Percentiles rank a stretch among this genome's conserved stretches.
Evolutionary conservation across 1,140 invertebrate genomes (phyloP).

Genomic region (Bicyclus anynana): DNA sequence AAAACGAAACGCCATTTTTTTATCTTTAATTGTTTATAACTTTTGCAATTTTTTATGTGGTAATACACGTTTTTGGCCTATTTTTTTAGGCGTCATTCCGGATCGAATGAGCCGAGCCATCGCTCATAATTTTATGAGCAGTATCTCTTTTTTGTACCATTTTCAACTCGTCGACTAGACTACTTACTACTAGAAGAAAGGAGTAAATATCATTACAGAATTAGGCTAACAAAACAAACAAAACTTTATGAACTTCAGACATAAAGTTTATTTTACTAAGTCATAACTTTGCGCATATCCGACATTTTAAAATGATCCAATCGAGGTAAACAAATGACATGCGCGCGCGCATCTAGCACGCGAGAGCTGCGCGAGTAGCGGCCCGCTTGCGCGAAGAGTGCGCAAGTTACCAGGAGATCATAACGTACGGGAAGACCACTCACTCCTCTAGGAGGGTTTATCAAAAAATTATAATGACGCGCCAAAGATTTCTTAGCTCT

Average conservation of each 20-base stretch:
- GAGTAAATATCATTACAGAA: too few relatives aligned
- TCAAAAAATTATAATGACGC: neutral
- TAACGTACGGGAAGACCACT: conserved; percentile 10
- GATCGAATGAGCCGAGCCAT: too few relatives aligned
- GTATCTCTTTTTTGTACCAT: too few relatives aligned
- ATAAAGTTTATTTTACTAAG: neutral
- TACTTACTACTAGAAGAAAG: too few relatives aligned
- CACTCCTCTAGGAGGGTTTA: neutral
- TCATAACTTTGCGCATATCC: neutral
- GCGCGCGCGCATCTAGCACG: conserved; percentile 50
- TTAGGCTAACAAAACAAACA: neutral
- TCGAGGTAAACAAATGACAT: neutral
- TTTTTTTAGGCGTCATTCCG: too few relatives aligned
- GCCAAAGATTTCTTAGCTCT: too few relatives aligned
- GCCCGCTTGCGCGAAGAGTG: conserved; percentile 65
- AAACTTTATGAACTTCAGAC: neutral
- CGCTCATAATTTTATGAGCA: too few relatives aligned
- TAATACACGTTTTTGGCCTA: too few relatives aligned
- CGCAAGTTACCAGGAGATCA: conserved; percentile 67
- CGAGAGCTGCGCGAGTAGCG: conserved; percentile 36
- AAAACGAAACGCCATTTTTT: too few relatives aligned
- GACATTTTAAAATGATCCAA: neutral
- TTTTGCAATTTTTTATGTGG: too few relatives aligned
- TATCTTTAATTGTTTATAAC: too few relatives aligned
- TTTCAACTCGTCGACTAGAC: too few relatives aligned